Conservation (phyloP, 2,113 vertebrate genomes). For the Podilymbus podiceps region DNA sequence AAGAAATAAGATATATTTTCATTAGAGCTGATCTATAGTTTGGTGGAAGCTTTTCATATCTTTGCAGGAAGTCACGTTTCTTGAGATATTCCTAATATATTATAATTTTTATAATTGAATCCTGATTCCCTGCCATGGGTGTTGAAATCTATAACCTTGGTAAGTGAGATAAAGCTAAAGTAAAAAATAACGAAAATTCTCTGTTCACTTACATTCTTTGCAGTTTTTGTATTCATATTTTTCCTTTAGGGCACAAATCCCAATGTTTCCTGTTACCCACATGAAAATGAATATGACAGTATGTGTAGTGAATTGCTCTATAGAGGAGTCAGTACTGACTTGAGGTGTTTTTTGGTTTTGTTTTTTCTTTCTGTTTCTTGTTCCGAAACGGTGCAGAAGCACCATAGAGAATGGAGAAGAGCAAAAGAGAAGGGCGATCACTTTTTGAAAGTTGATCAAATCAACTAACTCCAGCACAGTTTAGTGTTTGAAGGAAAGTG, state of each 20-base stretch:
- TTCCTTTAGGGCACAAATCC: neutral
- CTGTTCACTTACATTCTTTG: neutral
- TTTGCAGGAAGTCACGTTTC: neutral
- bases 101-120: neutral
- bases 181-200: neutral
- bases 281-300: neutral
- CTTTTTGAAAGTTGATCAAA: neutral
- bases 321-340: neutral
- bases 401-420: neutral
- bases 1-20: neutral
- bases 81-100: neutral
- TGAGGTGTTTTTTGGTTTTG: neutral
- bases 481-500: neutral
- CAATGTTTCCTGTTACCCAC: neutral
- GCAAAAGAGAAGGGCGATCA: neutral
- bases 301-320: neutral
- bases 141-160: neutral
- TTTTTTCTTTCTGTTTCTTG: neutral
- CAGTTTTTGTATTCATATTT: neutral
- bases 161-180: neutral
- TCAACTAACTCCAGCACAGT: neutral
- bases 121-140: neutral
- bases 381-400: neutral
- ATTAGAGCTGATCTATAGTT: neutral
- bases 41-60: neutral